A percentile compares a stretch with the other conserved stretches of the same genome.
These are phyloP conservation scores for Percopsis transmontana DNA, from an alignment of 2,113 vertebrate species.

Conservation along the genomic window DNA sequence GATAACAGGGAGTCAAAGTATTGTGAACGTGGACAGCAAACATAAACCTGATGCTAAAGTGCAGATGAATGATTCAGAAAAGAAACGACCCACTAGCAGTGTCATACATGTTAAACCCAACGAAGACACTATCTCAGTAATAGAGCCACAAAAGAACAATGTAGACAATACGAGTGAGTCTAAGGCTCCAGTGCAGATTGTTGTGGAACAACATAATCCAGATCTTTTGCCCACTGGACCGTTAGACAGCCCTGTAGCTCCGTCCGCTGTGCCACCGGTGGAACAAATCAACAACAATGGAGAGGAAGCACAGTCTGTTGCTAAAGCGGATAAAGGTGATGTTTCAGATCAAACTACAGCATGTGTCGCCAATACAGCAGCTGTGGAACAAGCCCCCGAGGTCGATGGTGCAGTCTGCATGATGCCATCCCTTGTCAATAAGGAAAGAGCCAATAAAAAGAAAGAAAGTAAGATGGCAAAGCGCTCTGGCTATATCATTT, in stretches of 20 bases:
- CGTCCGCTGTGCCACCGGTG: constrained; percentile 17
- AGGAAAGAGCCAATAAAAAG: constrained; percentile 65
- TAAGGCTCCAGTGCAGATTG: constrained; percentile 27
- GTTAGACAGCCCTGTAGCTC: constrained; percentile 15
- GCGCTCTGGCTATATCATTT: constrained; percentile 77
- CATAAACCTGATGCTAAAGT: background rate
- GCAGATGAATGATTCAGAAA: constrained; percentile 24
- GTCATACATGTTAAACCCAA: constrained; percentile 17
- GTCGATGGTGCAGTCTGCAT: constrained; percentile 74
- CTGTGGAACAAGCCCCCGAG: background rate
- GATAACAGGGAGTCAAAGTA: background rate
- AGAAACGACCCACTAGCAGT: background rate
- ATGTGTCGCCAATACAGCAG: constrained; percentile 14
- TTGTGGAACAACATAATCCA: constrained; percentile 9
- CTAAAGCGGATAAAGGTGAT: constrained; percentile 21
- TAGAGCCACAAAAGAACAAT: constrained; percentile 26
- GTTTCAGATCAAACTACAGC: constrained; percentile 14
- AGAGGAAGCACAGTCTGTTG: constrained; percentile 11
- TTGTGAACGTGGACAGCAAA: background rate
- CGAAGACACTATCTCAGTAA: constrained; percentile 30
- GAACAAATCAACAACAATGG: constrained; percentile 6
- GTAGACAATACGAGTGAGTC: constrained; percentile 12
- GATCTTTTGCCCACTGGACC: background rate
- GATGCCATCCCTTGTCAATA: constrained; percentile 70
- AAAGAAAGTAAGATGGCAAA: constrained; percentile 79